Evolutionary conservation across 2,113 vertebrate genomes (phyloP), one percentile per base, ranked within the genome.

Genomic region (Bubo blakistoni): DNA sequence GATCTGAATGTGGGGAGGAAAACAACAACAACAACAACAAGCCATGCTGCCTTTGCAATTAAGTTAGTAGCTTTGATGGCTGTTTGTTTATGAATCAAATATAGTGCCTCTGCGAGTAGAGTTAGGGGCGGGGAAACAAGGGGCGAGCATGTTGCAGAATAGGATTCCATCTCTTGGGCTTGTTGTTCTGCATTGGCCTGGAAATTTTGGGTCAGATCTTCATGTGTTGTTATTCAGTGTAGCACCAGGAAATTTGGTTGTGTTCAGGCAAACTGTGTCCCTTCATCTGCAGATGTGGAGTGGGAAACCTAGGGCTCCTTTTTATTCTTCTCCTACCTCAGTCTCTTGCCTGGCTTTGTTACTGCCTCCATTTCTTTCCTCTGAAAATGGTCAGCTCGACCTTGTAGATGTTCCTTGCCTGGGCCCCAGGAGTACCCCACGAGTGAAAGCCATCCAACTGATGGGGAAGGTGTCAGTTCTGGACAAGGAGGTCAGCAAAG

Each of bases 101-200:
- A 24, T 7, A 42, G n/a, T 40, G 38, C 21, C 47, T 79, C 52
- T 71, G 6, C 1, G 8, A 58, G 51, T 9, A 51, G 57, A 90
- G n/a, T 55, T 79, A 7, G 8, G 10, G 21, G 20, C 3, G 6
- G 24, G 17, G 24, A 47, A 65, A 38, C 1, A 3, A 38, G 38
- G 54, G 19, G 9, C 0, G 0, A 79, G 19, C 25, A 25, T 2
- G 1, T 16, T 44, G 9, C 76, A 38, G 40, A 83, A 52, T 6
- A 73, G 46, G 11, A 44, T 79, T 22, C 6, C 2, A 7, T 83
- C 17, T 77, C 44, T 52, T 54, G 26, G 34, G 14, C 16, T 24
- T 3, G 5, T 65, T 42, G 9, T 38, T 81, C 11, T 66, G 27
- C 11, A 7, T 52, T 42, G 34, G 22, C 30, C 52, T 26, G 38